Conservation (phyloP, 2,888 invertebrate genomes). For the Eilema sororculum region DNA sequence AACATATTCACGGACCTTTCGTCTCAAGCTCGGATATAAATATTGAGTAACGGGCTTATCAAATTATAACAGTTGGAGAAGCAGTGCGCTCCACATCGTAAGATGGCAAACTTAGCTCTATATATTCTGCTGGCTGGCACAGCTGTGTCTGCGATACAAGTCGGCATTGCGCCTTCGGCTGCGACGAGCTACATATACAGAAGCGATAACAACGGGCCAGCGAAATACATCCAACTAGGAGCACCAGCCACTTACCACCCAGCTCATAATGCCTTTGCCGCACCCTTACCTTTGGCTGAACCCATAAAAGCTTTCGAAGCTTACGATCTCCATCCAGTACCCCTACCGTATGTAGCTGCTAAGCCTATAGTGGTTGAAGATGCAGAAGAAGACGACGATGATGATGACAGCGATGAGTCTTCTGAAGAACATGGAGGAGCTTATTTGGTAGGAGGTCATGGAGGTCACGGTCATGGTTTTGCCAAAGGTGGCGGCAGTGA, state of each 20-base stretch:
- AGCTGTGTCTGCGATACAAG: conserved; percentile 68
- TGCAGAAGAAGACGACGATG: conserved; percentile 65
- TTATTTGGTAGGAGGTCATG: conserved; percentile 50
- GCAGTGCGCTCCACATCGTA: conserved; percentile 72
- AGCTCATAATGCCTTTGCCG: conserved; percentile 64
- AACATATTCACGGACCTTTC: conserved; percentile 77
- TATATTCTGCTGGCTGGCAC: conserved; percentile 65
- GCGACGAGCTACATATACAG: conserved; percentile 86
- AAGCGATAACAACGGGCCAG: conserved; percentile 81
- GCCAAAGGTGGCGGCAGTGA: conserved; percentile 81
- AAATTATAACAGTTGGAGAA: conserved; percentile 77
- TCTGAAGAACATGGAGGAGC: conserved; percentile 59
- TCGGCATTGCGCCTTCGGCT: conserved; percentile 79
- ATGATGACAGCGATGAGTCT: conserved; percentile 64
- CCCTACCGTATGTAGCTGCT: conserved; percentile 74
- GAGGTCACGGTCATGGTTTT: conserved; percentile 57
- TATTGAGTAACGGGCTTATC: conserved; percentile 80
- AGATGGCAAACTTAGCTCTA: conserved; percentile 70
- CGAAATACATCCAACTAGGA: conserved; percentile 78
- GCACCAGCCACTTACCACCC: conserved; percentile 67
- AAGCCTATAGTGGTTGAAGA: conserved; percentile 71
- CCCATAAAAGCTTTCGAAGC: conserved; percentile 65
- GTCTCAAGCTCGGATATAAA: conserved; percentile 80
- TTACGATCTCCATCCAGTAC: conserved; percentile 70
- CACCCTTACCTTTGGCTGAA: conserved; percentile 65